Evolutionary conservation across 23 tunicate species (phyloP), one percentile per base, ranked within the genome.

Genomic region (Clavelina lepadiformis): DNA sequence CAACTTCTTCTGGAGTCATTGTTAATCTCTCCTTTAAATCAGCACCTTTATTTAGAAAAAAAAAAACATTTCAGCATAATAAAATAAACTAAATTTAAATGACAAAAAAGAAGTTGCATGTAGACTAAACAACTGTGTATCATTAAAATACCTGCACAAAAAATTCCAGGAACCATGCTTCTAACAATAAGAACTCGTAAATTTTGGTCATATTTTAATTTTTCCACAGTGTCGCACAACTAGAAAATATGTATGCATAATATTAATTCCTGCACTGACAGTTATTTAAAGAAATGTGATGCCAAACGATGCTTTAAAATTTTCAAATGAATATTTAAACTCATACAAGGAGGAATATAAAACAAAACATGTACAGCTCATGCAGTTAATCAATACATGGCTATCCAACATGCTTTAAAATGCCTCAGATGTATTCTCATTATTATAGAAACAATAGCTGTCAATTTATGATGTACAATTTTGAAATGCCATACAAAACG

Each of bases 1-100:
- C 99, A 24, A 94, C 95, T 76, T 86, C 95, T 51, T 75, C 81
- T 34, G 77, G 89, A 8, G 72, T 33, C 89, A 94, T 94, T 33
- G 46, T 71, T 0, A 71, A 70, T 58, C 99, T 58, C 65, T 94
- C 99, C 57, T 94, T 94, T n/a, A 94, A 67, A 74, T 94, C 99
- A 67, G 99, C 99, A 26, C 99, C 99, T 66, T 4, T n/a, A n/a
- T n/a, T n/a, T n/a, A 22, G 15, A 22, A 20, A 20, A 20, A 55
- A 20, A 11, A 8, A 20, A n/a, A 8, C 26, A 22, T 18, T 8
- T 55, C 11, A 20, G 22, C 11, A 13, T 20, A 8, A 8, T 13
- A 11, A 2, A 36, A 24, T 5, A 6, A 49, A 23, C 21, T 7
- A 46, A 28, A n/a, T n/a, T n/a, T n/a, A n/a, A n/a, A n/a, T n/a